Evolutionary conservation across 2,113 vertebrate species (phyloP), one percentile per base, ranked within the genome.

Genomic region (Accipiter cooperii): DNA sequence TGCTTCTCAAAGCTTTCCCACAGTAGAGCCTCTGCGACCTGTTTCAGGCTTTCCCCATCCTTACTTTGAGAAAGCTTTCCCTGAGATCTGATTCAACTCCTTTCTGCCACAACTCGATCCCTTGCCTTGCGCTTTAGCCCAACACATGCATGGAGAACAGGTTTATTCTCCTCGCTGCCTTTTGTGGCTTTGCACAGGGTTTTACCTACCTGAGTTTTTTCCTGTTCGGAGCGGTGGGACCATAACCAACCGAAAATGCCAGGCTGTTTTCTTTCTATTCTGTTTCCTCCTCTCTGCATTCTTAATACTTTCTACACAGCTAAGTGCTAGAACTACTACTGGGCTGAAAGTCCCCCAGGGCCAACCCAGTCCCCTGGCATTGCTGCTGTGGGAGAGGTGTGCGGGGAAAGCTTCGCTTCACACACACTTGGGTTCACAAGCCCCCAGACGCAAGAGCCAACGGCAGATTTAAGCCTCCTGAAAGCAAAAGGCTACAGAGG

Each of bases 381-480:
- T 25, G 17, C 19, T 38, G 28, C 24, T 0, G 1, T 4, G 13
- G 83, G 51, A 17, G 6, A n/a, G 20, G 5, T 0, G 36, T 7
- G 49, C 5, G 28, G 65, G 36, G 44, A 46, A 78, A 69, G 31
- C 31, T 25, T 91, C 60, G 3, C 17, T 16, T 7, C 57, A 13
- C 31, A 4, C 22, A 2, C 4, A 0, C 6, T 1, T 2, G 54
- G 36, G 34, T 65, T 90, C 60, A 15, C 28, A 40, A 57, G 46
- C 10, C 26, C 46, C 31, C 14, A 17, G 20, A 33, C 16, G 3
- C 21, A 17, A 18, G 2, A 4, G 7, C 26, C 33, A 26, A 16
- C 8, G 8, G 10, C 38, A 69, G 47, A 9, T 14, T 76, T 8
- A 18, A 34, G 20, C 4, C 40, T 79, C 42, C 13, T 51, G 17